These are phyloP conservation scores for Bombus affinis DNA, from an alignment of 1,140 invertebrate genomes.

Conservation along the genomic window DNA sequence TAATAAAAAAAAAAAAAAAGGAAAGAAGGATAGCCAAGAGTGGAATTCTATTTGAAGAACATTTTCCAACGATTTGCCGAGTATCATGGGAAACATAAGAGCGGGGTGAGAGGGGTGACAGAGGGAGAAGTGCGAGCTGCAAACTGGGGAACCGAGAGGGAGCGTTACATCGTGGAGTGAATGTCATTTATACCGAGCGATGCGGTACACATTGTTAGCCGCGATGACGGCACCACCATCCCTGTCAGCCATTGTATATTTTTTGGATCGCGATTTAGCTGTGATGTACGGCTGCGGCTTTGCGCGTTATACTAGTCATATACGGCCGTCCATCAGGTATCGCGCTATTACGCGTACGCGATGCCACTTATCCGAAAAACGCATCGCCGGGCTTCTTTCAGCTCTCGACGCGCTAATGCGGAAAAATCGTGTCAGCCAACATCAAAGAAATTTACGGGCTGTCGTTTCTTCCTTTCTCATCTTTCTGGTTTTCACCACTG, in stretches of 20 bases:
- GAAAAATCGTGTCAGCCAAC: conserved; percentile 28
- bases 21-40: neutral
- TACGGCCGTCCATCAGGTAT: conserved; percentile 69
- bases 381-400: neutral
- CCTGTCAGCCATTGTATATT: conserved; percentile 81
- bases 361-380: conserved; percentile 49
- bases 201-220: conserved; percentile 77
- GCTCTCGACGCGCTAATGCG: too few relatives aligned
- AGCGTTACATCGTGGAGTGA: conserved; percentile 70
- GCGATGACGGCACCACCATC: conserved; percentile 67
- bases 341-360: conserved; percentile 57
- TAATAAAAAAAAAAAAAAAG: neutral
- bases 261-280: conserved; percentile 82
- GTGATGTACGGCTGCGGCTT: conserved; percentile 81
- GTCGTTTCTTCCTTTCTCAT: too few relatives aligned
- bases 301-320: conserved; percentile 73
- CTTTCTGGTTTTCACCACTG: too few relatives aligned
- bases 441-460: neutral
- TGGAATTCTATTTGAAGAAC: conserved; percentile 13
- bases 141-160: conserved; percentile 47
- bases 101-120: neutral
- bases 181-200: conserved; percentile 74
- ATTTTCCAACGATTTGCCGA: conserved; percentile 17
- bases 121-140: conserved; percentile 8
- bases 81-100: conserved; percentile 2